Conservation (phyloP, 2,797 vertebrate species). For the Notolepis coatsorum region DNA sequence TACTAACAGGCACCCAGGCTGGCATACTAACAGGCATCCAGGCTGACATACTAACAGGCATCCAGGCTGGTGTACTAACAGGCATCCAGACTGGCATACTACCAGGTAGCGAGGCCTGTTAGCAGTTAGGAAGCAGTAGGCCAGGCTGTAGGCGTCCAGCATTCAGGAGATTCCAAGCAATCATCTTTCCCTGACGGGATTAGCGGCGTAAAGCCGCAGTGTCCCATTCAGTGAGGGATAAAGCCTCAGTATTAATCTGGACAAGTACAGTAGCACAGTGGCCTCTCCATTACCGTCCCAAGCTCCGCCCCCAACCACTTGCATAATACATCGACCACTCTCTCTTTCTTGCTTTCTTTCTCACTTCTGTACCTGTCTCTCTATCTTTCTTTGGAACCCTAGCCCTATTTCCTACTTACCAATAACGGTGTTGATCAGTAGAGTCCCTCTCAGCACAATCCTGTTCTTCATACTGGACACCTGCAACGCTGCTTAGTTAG, state of each 20-base stretch:
- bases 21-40: no score
- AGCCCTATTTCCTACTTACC: neutral
- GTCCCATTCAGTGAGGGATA: conserved; percentile 77
- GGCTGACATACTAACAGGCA: no score
- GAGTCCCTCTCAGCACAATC: neutral
- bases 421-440: no score
- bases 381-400: neutral
- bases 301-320: conserved; percentile 53
- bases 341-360: neutral
- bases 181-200: conserved; percentile 82
- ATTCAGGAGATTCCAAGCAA: conserved; percentile 77
- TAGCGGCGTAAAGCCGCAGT: conserved; percentile 80
- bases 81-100: no score
- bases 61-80: neutral
- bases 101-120: neutral
- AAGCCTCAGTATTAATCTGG: conserved; percentile 79
- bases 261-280: conserved; percentile 66
- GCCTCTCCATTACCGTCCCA: conserved; percentile 6
- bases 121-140: conserved; percentile 22
- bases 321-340: conserved; percentile 65
- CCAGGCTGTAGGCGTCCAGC: conserved; percentile 42
- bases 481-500: no score
- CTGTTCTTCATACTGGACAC: no score
- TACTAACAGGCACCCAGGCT: no score
- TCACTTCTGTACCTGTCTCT: no score